Conservation (phyloP, 2,888 invertebrate species). For the Leuctra nigra region DNA sequence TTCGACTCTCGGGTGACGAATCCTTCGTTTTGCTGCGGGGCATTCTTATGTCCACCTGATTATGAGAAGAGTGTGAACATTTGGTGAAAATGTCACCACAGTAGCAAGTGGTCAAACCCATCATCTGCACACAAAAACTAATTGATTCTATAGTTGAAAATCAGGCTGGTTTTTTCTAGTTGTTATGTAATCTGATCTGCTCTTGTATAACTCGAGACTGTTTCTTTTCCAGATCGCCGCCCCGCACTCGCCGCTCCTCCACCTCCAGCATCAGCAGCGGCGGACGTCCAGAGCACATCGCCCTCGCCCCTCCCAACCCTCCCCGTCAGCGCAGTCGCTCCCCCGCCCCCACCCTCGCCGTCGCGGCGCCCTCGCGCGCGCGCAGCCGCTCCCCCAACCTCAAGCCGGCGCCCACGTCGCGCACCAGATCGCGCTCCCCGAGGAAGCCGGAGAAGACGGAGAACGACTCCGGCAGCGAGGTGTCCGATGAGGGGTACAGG, state of each 20-base stretch:
- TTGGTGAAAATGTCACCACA: too few species aligned
- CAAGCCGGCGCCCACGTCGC: neutral
- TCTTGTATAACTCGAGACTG: too few species aligned
- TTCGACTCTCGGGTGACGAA: too few species aligned
- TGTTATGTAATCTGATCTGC: too few species aligned
- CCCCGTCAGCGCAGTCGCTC: constrained; percentile 34
- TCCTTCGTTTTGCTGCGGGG: too few species aligned
- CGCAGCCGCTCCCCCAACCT: constrained; percentile 43
- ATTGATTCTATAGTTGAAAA: too few species aligned
- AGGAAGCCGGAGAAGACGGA: constrained; percentile 27
- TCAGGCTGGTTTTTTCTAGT: too few species aligned
- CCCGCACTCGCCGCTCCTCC: constrained; percentile 44
- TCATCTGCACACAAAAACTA: too few species aligned
- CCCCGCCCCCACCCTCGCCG: constrained; percentile 35
- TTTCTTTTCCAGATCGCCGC: constrained; percentile 41
- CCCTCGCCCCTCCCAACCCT: constrained; percentile 28
- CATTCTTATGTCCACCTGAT: too few species aligned
- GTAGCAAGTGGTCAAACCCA: too few species aligned
- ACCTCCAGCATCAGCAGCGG: constrained; percentile 44
- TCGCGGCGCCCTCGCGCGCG: constrained; percentile 41
- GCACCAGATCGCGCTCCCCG: constrained; percentile 32
- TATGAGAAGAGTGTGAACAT: too few species aligned
- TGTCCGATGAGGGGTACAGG: constrained; percentile 78
- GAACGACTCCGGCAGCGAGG: constrained; percentile 70
- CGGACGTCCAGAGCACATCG: constrained; percentile 32